Base-by-base conservation (phyloP, 2,888 invertebrate species). In the Mesorhabditis spiculigera region DNA sequence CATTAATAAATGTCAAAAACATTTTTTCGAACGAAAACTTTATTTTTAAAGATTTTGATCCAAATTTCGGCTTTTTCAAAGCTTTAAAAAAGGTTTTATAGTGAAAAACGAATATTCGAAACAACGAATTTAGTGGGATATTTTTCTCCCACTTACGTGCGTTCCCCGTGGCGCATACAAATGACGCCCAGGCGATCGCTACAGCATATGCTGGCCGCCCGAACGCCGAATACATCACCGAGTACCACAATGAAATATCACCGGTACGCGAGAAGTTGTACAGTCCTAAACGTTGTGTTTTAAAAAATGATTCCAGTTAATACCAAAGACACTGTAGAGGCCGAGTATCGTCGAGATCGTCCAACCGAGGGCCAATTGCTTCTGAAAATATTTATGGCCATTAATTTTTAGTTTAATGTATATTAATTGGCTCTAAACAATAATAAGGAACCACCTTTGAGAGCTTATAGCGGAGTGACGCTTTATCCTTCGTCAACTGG, bases 171-270 rank as follows among this genome's bases (percentile, higher is more conserved):
- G 83, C 80, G 65, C 89, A 89, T 10, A 88, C 88, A 75, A 87
- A 87, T 4, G 88, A 85, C 4, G 88, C 86, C 89, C 89, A 89
- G 13, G 83, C 86, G 4, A 89, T 73, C 41, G 86, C 82, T 4
- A 86, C 41, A 0, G 87, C 86, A 86, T 87, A 89, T 3, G 80
- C 76, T 5, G 81, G 80, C 1, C 85, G 75, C 5, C 85, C 85
- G 66, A 75, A 74, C 1, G 83, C n/a, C 5, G 80, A 78, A 69
- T 85, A 85, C 43, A 81, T 45, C 28, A 72, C 72, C 69, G 72
- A 70, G 75, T 76, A 77, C 44, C 75, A 72, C 43, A 75, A 69
- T 0, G 77, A 79, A 67, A 86, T 85, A 50, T 86, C 81, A 10
- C 85, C 85, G 5, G 84, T 85, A 43, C 77, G 79, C 0, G 83